phyloP scores from a whole-genome alignment of 2,113 vertebrate genomes.

The Zonotrichia leucophrys region DNA sequence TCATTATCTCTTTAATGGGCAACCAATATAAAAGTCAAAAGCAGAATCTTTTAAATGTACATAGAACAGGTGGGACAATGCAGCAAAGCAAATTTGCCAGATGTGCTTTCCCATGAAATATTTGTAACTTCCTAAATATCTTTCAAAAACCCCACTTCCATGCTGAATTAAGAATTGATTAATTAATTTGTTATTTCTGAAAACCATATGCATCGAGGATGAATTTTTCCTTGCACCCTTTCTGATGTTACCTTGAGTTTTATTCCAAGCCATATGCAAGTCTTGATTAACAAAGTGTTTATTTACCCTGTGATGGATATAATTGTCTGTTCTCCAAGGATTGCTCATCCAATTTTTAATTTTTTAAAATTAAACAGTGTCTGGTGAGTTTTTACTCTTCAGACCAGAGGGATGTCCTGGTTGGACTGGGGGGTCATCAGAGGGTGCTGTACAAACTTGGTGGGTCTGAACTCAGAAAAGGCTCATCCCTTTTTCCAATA shows the following conservation, averaged over 20 bases:
- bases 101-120: neutral
- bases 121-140: neutral
- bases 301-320: neutral
- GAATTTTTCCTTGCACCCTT: neutral
- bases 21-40: conserved; percentile 12
- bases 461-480: neutral
- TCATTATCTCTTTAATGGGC: conserved; percentile 31
- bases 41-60: neutral
- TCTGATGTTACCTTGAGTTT: neutral
- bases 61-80: neutral
- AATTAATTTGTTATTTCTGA: neutral
- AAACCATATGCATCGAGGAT: rapidly evolving
- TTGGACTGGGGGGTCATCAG: neutral
- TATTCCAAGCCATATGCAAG: neutral
- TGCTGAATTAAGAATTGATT: neutral
- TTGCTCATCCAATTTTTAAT: neutral
- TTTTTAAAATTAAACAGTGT: neutral
- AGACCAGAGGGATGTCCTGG: neutral
- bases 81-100: neutral
- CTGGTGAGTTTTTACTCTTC: neutral
- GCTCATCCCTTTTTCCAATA: neutral
- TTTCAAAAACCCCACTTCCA: neutral
- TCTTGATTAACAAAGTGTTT: neutral
- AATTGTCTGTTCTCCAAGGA: neutral
- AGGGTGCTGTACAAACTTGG: neutral